These are phyloP conservation scores for Erpobdella octoculata DNA, from an alignment of 2,888 invertebrate genomes.

Conservation along the genomic window DNA sequence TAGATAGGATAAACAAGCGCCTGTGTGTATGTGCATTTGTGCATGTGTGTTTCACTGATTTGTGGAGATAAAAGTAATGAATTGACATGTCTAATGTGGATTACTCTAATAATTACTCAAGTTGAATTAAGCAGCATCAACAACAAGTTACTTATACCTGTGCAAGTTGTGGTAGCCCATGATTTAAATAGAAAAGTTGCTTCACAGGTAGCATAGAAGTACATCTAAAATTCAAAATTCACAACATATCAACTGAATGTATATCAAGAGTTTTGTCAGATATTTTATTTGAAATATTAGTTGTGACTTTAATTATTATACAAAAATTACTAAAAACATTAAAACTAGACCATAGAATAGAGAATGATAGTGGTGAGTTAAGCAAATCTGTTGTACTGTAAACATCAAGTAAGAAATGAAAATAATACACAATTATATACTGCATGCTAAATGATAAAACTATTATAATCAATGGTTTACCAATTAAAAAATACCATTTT, in stretches of 20 bases:
- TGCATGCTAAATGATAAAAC: neutral
- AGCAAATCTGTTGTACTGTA: too few species aligned
- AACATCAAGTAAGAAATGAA: too few species aligned
- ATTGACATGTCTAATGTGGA: too few species aligned
- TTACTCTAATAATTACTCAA: too few species aligned
- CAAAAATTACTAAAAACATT: neutral
- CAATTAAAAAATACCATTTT: neutral
- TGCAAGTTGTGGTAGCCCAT: neutral
- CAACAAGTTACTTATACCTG: neutral
- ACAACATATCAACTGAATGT: neutral
- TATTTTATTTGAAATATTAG: neutral
- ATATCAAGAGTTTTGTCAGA: neutral
- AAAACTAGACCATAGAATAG: neutral
- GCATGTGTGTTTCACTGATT: too few species aligned
- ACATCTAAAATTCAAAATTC: constrained; percentile 14
- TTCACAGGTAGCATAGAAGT: constrained; percentile 15
- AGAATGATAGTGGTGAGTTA: neutral
- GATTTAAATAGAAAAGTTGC: constrained; percentile 15
- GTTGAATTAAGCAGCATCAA: too few species aligned
- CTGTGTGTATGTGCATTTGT: too few species aligned
- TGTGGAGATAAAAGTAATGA: too few species aligned
- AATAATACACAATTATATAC: too few species aligned
- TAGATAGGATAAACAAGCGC: too few species aligned
- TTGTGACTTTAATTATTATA: neutral
- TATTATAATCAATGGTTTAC: neutral